Evolutionary conservation across 2,797 vertebrate genomes (phyloP).

Genomic region (Leuciscus waleckii): DNA sequence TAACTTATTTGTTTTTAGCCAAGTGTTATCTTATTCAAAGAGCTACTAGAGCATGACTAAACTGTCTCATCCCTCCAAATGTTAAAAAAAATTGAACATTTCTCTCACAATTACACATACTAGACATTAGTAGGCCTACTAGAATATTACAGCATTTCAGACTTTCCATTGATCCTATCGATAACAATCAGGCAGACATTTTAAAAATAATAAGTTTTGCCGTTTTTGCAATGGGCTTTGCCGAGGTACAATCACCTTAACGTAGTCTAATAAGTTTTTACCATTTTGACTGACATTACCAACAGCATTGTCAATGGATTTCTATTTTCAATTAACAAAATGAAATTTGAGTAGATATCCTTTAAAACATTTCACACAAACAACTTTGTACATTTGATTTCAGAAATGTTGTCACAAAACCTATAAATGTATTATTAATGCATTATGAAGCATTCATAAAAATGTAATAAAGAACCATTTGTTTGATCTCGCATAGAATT

Average conservation of each 20-base stretch:
- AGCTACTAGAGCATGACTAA: background rate
- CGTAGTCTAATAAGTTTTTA: background rate
- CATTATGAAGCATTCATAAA: background rate
- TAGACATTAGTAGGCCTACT: background rate
- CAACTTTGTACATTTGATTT: background rate
- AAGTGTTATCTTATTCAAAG: background rate
- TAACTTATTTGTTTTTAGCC: background rate
- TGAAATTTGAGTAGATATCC: background rate
- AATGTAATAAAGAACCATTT: background rate
- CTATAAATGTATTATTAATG: background rate
- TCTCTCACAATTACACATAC: background rate
- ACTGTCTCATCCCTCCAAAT: background rate
- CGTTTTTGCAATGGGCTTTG: background rate
- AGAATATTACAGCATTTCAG: background rate
- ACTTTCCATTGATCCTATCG: background rate
- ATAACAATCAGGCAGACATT: background rate
- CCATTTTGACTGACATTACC: background rate
- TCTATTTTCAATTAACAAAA: background rate
- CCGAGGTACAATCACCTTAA: background rate
- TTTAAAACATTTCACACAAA: background rate
- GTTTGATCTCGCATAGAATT: background rate
- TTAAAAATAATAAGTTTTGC: background rate
- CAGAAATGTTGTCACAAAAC: background rate
- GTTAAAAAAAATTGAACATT: background rate
- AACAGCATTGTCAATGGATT: background rate